Conservation (phyloP, 1,140 invertebrate genomes). For the Ylistrum balloti region DNA sequence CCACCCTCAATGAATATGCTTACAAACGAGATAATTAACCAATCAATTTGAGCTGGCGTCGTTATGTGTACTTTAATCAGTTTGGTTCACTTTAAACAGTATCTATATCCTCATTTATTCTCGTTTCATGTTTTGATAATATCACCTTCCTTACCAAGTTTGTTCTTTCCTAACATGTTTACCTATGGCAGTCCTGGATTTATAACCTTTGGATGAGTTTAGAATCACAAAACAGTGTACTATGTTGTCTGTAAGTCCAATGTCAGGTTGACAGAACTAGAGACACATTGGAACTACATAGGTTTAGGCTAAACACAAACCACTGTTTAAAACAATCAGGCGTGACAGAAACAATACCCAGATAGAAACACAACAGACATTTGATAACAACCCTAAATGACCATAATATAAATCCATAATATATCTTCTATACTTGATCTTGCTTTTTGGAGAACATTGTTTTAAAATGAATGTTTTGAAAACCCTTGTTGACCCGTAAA, state of each 20-base stretch:
- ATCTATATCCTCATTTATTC: not conserved
- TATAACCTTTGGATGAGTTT: not conserved
- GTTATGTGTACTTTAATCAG: not conserved
- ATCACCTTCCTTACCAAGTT: not conserved
- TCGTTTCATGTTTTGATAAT: not conserved
- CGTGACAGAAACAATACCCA: not conserved
- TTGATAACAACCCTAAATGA: not conserved
- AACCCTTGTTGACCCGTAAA: not conserved
- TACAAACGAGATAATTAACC: not conserved
- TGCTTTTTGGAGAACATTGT: not conserved
- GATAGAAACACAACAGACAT: not conserved
- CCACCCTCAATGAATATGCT: not conserved
- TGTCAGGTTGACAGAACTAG: not conserved
- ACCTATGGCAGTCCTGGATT: not conserved
- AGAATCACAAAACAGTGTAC: too few species aligned
- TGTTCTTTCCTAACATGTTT: not conserved
- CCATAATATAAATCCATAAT: not conserved
- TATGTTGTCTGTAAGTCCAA: not conserved
- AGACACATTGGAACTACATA: not conserved
- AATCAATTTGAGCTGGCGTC: not conserved
- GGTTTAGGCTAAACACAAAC: not conserved
- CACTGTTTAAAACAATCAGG: not conserved
- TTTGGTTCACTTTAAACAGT: not conserved
- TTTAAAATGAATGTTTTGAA: conserved; percentile 13
- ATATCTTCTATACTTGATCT: not conserved